Base-by-base conservation (phyloP, 2,113 vertebrate species). In the Salminus brasiliensis region DNA sequence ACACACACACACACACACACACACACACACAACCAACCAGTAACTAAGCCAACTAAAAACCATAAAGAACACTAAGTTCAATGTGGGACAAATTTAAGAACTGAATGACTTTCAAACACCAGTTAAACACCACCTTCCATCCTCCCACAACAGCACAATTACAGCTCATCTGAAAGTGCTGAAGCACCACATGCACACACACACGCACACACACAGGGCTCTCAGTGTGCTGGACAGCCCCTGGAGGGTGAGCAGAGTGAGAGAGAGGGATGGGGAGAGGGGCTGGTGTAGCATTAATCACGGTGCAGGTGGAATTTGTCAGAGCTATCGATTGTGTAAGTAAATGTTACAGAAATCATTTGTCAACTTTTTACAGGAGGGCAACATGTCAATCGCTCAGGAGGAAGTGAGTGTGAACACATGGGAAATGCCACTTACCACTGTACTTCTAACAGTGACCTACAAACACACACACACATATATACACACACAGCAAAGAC, bases 321-420 rank as follows among this genome's bases (percentile, higher is more conserved):
- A 95, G 93, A 89, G 92, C 90, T 95, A 97, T 96, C 89, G 94
- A 97, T 97, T 94, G 95, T 92, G 93, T 95, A 96, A 95, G 93
- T 94, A 94, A 96, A 95, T 96, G 96, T 97, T 96, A 95, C 93
- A 95, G 87, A 93, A 95, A 92, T 95, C 93, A 95, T 96, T 97
- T 95, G 93, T 97, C 94, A 94, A 92, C 87, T 94, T 94, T 95
- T 94, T 83, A 94, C 88, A 88, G 85, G 88, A 92, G 88, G 89
- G 91, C 90, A 92, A 81, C 90, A 89, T 89, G 88, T 93, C 92
- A 95, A 94, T 95, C 90, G 90, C 92, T 82, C 78, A 82, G 34
- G 63, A 76, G 74, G 78, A 80, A 84, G 82, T 84, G 62, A 84
- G 59, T 80, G 69, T 72, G 82, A 79, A 53, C 78, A 76, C 78